Conservation (phyloP, 2,113 vertebrate genomes). For the Pavo muticus region DNA sequence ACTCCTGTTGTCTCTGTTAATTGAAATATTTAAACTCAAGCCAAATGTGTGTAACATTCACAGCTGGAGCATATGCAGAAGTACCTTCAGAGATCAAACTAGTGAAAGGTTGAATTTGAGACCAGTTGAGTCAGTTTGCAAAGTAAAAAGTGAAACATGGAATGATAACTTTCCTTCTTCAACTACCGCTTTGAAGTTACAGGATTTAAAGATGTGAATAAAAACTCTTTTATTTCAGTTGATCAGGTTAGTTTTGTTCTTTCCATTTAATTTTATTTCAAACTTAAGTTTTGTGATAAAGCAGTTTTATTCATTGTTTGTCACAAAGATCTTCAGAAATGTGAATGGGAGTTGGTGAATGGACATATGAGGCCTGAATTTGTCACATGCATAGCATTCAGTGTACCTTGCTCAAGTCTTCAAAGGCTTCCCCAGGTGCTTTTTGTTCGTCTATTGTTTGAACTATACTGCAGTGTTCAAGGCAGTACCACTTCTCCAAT, state of each 20-base stretch:
- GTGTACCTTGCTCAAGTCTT: neutral
- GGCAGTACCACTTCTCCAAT: neutral
- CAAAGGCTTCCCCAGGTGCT: neutral
- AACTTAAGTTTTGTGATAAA: neutral
- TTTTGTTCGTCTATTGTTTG: neutral
- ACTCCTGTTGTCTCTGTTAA: constrained; percentile 83
- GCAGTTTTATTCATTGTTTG: neutral
- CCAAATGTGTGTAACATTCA: constrained; percentile 55
- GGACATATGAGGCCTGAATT: neutral
- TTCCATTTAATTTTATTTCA: neutral
- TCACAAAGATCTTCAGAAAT: neutral
- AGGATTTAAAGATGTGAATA: neutral
- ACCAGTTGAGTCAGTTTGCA: neutral
- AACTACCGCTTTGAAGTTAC: neutral
- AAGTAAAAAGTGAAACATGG: constrained; percentile 29
- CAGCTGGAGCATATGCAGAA: constrained; percentile 58
- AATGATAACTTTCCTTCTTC: neutral
- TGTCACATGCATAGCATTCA: neutral
- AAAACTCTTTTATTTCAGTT: neutral
- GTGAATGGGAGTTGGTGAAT: neutral
- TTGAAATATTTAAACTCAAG: constrained; percentile 82
- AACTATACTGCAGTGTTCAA: neutral
- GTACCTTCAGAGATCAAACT: constrained; percentile 52
- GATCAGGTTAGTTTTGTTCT: neutral
- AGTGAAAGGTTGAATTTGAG: constrained; percentile 19